Evolutionary conservation across 2,113 vertebrate species (phyloP), one percentile per base, ranked within the genome.

Genomic region (Bujurquina vittata): DNA sequence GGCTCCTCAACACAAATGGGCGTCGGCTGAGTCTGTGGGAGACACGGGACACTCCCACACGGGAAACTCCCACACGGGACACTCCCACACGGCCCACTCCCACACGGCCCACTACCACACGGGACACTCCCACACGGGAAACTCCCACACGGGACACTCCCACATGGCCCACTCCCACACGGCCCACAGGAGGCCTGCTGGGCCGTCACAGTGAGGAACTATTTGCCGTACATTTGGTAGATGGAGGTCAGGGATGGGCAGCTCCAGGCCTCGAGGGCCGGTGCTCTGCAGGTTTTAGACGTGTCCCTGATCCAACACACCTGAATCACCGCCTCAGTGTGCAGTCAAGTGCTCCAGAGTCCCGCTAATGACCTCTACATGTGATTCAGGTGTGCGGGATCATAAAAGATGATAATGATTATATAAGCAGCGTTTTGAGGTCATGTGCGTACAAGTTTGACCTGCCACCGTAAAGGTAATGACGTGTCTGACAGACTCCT

Each of bases 111-210:
- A n/a, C n/a, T n/a, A n/a, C n/a, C n/a, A 67, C 26, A 46, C 63
- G 18, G 4, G 40, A 67, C 63, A 49, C 17, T 2, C 22, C 63
- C 63, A 67, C 6, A 23, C 0, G 5, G n/a, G n/a, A n/a, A n/a
- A n/a, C n/a, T n/a, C n/a, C n/a, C n/a, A 67, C 26, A 46, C 63
- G 18, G 4, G 40, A 67, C 63, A 49, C 17, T 2, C 22, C 63
- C 63, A 67, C 6, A 23, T 0, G 5, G n/a, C n/a, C n/a, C n/a
- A n/a, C n/a, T n/a, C n/a, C n/a, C 63, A 67, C 6, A 22, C 0
- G 5, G 31, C 5, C 1, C 31, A 33, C 7, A 33, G 33, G 6
- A 0, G 4, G 37, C 37, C 37, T 11, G 37, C 10, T 40, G 3
- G 10, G 40, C 5, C 18, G 63, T 4, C 26, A 67, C 37, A 67